Conservation (phyloP, 2,113 vertebrate species). For the Urocolius indicus region DNA sequence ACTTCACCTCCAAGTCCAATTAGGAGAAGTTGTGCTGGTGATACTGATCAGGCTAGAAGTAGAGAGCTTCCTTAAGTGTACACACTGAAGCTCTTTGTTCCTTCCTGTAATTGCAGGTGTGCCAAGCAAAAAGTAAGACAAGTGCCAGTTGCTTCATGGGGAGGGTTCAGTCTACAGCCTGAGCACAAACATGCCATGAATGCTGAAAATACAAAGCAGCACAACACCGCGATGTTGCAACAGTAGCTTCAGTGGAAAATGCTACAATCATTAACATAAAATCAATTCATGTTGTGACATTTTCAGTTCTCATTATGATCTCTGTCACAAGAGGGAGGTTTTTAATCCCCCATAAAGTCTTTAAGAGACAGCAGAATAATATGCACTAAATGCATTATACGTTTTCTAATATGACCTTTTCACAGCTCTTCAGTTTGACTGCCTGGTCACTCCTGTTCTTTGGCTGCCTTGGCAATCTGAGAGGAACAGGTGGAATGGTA, state of each 20-base stretch:
- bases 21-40: not conserved
- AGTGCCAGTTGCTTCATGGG: not conserved
- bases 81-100: not conserved
- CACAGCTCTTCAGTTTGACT: constrained; percentile 32
- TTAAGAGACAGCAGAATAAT: constrained; percentile 56
- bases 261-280: constrained; percentile 66
- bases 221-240: not conserved
- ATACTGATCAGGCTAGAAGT: not conserved
- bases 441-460: constrained; percentile 32
- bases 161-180: not conserved
- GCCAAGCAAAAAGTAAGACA: not conserved
- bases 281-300: constrained; percentile 69
- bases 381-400: constrained; percentile 41
- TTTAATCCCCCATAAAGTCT: constrained; percentile 58
- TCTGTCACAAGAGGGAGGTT: constrained; percentile 50
- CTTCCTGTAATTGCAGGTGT: not conserved
- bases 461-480: constrained; percentile 6
- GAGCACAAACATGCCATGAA: accelerated
- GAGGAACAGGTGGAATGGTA: constrained; percentile 32
- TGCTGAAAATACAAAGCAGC: not conserved
- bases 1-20: not conserved
- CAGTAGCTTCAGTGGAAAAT: not conserved
- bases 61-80: not conserved
- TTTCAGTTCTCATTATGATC: constrained; percentile 66
- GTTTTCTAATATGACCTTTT: constrained; percentile 67